phyloP scores from a whole-genome alignment of 2,113 vertebrate genomes.

The Python bivittatus region DNA sequence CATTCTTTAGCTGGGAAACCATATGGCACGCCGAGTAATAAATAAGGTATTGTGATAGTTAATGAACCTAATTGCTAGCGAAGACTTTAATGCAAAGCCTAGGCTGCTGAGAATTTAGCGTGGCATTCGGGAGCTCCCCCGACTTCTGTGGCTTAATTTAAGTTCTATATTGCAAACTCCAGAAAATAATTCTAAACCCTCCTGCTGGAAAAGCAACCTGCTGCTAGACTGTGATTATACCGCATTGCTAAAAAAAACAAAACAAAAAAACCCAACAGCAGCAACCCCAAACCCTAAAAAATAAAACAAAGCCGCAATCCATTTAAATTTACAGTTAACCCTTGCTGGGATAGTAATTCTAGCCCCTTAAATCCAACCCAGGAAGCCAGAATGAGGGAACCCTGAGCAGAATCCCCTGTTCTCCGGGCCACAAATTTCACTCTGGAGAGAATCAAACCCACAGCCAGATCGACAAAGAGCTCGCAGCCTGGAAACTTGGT shows the following conservation, averaged over 20 bases:
- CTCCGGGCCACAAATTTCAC: neutral
- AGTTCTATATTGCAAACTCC: conserved; percentile 89
- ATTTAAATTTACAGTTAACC: conserved; percentile 84
- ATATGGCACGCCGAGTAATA: conserved; percentile 84
- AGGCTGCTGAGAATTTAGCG: conserved; percentile 87
- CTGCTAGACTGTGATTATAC: conserved; percentile 89
- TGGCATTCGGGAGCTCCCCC: conserved; percentile 83
- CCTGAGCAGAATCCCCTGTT: neutral
- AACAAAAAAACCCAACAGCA: neutral
- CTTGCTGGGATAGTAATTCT: conserved; percentile 63
- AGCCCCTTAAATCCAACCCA: neutral
- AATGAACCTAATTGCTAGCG: conserved; percentile 87
- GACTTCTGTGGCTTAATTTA: conserved; percentile 90
- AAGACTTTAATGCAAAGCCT: conserved; percentile 83
- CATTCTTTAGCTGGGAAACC: conserved; percentile 85
- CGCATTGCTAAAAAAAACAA: conserved; percentile 79
- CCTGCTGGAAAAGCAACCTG: conserved; percentile 87
- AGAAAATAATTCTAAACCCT: conserved; percentile 89
- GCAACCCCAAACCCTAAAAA: neutral
- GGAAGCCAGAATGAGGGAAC: neutral
- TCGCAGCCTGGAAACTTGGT: neutral
- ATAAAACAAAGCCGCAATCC: conserved; percentile 71
- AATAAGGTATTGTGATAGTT: conserved; percentile 90
- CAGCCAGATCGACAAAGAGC: neutral
- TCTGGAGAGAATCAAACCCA: too few relatives aligned